phyloP scores from a whole-genome alignment of 92 coral and sea anemone species.

The Siderastrea radians region DNA sequence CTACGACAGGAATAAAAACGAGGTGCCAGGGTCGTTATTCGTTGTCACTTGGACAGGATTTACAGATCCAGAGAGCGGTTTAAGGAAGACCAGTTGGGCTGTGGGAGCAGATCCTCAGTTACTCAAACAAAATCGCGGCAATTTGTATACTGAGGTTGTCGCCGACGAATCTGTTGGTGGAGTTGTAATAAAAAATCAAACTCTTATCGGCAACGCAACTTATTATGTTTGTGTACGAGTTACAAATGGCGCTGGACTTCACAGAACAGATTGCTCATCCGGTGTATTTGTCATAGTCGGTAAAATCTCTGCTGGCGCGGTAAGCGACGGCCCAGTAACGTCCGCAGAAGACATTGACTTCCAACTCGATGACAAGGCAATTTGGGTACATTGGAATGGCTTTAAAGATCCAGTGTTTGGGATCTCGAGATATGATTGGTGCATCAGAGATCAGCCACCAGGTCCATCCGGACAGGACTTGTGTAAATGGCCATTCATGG shows the following conservation, averaged over 20 bases:
- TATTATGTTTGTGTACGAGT: constrained; percentile 91
- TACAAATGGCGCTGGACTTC: constrained; percentile 92
- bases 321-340: constrained; percentile 84
- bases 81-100: constrained; percentile 83
- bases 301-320: constrained; percentile 89
- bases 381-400: constrained; percentile 97
- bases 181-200: constrained; percentile 74
- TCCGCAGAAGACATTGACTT: constrained; percentile 81
- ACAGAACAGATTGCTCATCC: constrained; percentile 85
- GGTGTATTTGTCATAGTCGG: constrained; percentile 81
- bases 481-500: constrained; percentile 78
- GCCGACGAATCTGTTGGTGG: constrained; percentile 84
- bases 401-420: constrained; percentile 94
- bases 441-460: constrained; percentile 75
- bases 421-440: constrained; percentile 88
- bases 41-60: constrained; percentile 94
- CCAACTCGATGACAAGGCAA: constrained; percentile 92
- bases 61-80: constrained; percentile 87
- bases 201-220: constrained; percentile 76
- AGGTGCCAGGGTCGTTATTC: constrained; percentile 81
- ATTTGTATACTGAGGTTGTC: constrained; percentile 60
- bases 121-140: constrained; percentile 31
- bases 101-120: constrained; percentile 64
- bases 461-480: constrained; percentile 33
- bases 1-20: constrained; percentile 85